Percentiles rank a stretch among this genome's conserved stretches.
phyloP scores from a whole-genome alignment of 2,888 invertebrate species.

The Sphinx pinastri region DNA sequence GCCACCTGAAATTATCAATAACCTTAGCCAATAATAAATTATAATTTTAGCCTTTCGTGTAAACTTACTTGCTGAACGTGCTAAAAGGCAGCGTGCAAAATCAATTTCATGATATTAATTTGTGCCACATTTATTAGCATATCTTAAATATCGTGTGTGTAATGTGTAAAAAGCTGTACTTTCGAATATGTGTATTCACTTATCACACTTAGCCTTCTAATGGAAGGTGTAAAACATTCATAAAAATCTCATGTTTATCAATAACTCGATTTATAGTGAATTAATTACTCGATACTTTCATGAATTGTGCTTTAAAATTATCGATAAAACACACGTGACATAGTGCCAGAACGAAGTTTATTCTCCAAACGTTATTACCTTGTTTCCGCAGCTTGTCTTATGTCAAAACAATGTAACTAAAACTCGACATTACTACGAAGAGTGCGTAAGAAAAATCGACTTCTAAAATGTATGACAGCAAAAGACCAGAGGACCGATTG shows the following conservation, averaged over 20 bases:
- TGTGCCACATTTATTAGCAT: slow-evolving; percentile 36
- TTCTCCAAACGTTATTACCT: not conserved
- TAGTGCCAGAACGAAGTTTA: not conserved
- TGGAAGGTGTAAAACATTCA: not conserved
- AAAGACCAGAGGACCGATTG: not conserved
- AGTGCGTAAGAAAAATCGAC: not conserved
- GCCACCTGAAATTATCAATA: slow-evolving; percentile 44
- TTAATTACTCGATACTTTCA: slow-evolving; percentile 2
- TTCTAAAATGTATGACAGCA: not conserved
- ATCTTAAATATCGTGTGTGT: slow-evolving; percentile 4
- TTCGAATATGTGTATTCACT: not conserved
- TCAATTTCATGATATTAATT: slow-evolving; percentile 52
- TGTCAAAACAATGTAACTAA: slow-evolving; percentile 1
- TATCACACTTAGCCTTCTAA: not conserved
- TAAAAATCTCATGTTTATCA: not conserved
- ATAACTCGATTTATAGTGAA: not conserved
- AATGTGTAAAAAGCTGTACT: slow-evolving; percentile 1
- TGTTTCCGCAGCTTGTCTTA: not conserved
- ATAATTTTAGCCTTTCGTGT: slow-evolving; percentile 37
- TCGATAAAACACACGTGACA: slow-evolving; percentile 10
- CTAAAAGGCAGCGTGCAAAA: slow-evolving; percentile 81
- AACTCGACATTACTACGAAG: slow-evolving; percentile 1
- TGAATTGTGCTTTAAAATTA: slow-evolving; percentile 4
- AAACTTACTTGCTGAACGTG: slow-evolving; percentile 87
- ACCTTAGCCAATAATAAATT: slow-evolving; percentile 32